Percentiles rank a stretch among this genome's conserved stretches.
phyloP scores from a whole-genome alignment of 2,113 vertebrate species.

The Galeopterus variegatus region DNA sequence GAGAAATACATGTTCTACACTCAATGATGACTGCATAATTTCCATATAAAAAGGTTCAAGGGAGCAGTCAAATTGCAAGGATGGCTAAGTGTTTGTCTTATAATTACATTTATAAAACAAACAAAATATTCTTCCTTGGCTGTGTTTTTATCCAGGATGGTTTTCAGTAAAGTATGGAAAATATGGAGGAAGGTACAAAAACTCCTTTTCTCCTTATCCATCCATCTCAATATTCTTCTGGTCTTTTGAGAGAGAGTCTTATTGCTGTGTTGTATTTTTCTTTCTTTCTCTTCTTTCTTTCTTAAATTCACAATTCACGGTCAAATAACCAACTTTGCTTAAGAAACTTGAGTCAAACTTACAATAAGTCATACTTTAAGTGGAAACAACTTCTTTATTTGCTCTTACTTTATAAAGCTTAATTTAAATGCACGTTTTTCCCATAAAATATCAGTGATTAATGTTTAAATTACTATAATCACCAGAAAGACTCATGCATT shows the following conservation, averaged over 20 bases:
- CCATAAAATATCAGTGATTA: background rate
- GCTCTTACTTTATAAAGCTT: background rate
- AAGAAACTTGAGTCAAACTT: background rate
- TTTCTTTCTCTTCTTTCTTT: background rate
- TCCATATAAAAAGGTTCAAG: background rate
- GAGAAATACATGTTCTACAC: background rate
- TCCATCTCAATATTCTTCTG: background rate
- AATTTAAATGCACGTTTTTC: slow-evolving; percentile 3
- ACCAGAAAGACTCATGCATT: background rate
- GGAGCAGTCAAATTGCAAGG: background rate
- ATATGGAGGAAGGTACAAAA: background rate
- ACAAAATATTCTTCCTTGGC: background rate
- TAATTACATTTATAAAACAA: background rate
- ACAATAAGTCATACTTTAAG: background rate
- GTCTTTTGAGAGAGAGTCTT: background rate
- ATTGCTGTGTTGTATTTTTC: background rate
- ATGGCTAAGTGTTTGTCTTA: background rate
- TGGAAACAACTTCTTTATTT: background rate
- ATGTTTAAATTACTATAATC: background rate
- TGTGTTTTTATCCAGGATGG: background rate
- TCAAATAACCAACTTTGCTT: background rate
- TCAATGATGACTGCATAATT: background rate
- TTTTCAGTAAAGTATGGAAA: background rate
- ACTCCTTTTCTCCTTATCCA: background rate
- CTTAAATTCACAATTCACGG: background rate